A percentile compares a stretch with the other conserved stretches of the same genome.
Conservation (phyloP, 2,113 vertebrate species). For the Mormoops blainvillei region DNA sequence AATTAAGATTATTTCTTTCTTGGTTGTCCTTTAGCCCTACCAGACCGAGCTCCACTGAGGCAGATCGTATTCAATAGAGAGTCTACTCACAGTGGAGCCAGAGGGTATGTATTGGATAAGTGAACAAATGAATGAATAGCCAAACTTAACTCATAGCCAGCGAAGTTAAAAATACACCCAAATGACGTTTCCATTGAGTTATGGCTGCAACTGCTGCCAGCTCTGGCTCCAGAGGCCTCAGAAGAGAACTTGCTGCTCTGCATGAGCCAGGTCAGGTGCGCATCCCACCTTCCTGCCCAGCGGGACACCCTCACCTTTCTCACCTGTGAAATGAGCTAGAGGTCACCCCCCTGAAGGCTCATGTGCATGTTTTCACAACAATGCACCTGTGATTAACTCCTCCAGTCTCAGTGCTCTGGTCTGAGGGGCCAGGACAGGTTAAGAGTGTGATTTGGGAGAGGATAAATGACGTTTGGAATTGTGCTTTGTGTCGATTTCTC, state of each 20-base stretch:
- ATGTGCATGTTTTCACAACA: fast-evolving
- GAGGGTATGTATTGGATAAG: fast-evolving
- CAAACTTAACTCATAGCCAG: not conserved
- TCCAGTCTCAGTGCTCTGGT: not conserved
- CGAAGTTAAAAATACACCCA: slow-evolving; percentile 35
- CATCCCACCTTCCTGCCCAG: not conserved
- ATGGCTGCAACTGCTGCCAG: not conserved
- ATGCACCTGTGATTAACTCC: not conserved
- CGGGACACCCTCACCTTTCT: not conserved
- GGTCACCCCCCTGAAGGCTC: not conserved
- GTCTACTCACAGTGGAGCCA: fast-evolving
- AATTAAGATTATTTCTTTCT: not conserved
- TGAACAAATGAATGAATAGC: not conserved
- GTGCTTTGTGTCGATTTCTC: not conserved
- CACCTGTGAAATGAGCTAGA: not conserved
- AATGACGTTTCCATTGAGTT: slow-evolving; percentile 30
- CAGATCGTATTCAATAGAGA: not conserved
- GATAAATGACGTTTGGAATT: not conserved
- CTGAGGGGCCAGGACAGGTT: fast-evolving
- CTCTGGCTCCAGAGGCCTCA: not conserved
- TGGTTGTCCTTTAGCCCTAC: too few relatives aligned
- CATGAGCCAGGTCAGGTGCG: not conserved
- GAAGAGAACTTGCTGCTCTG: too few relatives aligned
- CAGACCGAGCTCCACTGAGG: not conserved
- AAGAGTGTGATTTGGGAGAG: not conserved